Evolutionary conservation across 2,797 vertebrate species (phyloP).

Genomic region (Tragopan temminckii): DNA sequence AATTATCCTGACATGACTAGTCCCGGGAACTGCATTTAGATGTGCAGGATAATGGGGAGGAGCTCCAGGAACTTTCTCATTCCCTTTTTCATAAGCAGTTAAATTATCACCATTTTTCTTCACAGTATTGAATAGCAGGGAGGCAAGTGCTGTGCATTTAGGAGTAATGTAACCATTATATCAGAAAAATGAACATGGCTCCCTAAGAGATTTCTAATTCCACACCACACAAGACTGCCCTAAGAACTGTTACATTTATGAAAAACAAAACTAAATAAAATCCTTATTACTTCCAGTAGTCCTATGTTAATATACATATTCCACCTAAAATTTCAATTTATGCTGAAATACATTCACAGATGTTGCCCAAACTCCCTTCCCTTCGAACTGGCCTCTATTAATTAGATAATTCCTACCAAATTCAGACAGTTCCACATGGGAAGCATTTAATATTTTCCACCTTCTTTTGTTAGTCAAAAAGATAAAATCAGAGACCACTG

Average conservation of each 20-base stretch:
- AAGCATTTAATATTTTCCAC: neutral
- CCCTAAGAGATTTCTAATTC: neutral
- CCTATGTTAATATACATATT: neutral
- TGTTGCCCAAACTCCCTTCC: neutral
- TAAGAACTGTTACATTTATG: neutral
- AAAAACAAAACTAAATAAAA: neutral
- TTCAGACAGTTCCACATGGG: neutral
- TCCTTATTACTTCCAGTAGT: neutral
- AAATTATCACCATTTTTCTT: constrained; percentile 50
- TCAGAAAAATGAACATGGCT: neutral
- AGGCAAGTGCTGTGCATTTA: neutral
- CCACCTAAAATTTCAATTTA: neutral
- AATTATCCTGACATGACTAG: constrained; percentile 17
- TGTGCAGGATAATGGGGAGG: constrained; percentile 3
- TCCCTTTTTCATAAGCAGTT: constrained; percentile 31
- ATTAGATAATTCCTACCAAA: neutral
- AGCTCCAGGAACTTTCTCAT: constrained; percentile 50
- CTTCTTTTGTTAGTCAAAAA: neutral
- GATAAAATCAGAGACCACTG: neutral
- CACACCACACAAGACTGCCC: neutral
- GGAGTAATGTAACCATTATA: neutral
- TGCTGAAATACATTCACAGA: neutral
- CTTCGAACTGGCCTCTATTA: neutral
- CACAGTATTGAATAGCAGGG: neutral
- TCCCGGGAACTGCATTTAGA: constrained; percentile 23